Base-by-base conservation (phyloP, 1,140 invertebrate genomes). In the Halictus rubicundus region DNA sequence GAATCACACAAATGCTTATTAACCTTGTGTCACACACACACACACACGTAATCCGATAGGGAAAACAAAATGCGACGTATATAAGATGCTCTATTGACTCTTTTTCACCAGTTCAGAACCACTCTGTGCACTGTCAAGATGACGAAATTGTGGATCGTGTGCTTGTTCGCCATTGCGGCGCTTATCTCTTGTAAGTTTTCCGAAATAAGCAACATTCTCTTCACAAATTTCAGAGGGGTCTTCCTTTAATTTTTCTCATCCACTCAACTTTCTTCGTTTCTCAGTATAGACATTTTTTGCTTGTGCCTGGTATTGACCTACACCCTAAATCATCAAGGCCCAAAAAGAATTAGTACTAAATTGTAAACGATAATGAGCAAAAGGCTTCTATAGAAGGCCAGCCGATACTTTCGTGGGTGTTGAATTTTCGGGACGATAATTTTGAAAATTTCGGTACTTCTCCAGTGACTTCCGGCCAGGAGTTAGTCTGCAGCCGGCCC, bases 111-210 rank as follows among this genome's bases (percentile, higher is more conserved):
- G 68, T 78, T 69, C 7, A 5, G 25, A 21, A 10, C 14, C 23
- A 7, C 21, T 0, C 14, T 66, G 39, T 19, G 25, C 27, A 49
- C 23, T 14, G 2, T 9, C 1, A 54, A 49, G 1, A 82, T 82
- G 80, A 32, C 21, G 12, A 49, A 52, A 46, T 16, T 42, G 9
- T 32, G n/a, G 14, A 46, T 70, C n/a, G 12, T 23, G 8, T 59
- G 73, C 23, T 37, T 79, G 9, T 10, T 60, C 39, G 32, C 14
- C 1, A 12, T 79, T 23, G 10, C 60, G 23, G 42, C 74, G 52
- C 25, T 76, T n/a, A 46, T 2, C 37, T 27, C 52, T n/a, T 1
- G 82, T 84, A 78, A 78, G 42, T 81, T 12, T n/a, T 49, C 0
- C 16, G n/a, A 16, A 16, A 52, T 46, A 32, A 32, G 32, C 2